Evolutionary conservation across 2,888 invertebrate genomes (phyloP).

Genomic region (Himalopsyche anomala): DNA sequence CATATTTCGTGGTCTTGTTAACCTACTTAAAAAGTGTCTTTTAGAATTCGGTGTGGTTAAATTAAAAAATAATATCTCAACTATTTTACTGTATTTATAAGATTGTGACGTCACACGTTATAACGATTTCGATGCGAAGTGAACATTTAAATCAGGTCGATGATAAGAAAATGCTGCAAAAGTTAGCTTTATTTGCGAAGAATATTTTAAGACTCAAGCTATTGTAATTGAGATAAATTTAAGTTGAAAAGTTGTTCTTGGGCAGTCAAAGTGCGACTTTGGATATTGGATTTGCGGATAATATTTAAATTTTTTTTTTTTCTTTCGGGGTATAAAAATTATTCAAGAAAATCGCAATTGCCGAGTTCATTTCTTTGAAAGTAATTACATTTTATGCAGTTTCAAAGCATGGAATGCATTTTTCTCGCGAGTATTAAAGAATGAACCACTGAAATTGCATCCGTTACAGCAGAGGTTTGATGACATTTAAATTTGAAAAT

Average conservation of each 20-base stretch:
- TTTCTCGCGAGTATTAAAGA: constrained; percentile 4
- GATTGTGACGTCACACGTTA: too few relatives aligned
- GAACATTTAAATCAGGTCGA: neutral
- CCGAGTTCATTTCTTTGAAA: neutral
- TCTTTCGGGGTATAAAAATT: neutral
- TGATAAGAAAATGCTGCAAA: neutral
- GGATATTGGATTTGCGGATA: neutral
- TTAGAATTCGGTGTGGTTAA: too few relatives aligned
- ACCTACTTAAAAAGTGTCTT: too few relatives aligned
- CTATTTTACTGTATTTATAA: too few relatives aligned
- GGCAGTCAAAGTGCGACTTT: neutral
- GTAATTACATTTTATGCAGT: constrained; percentile 18
- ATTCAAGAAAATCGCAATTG: neutral
- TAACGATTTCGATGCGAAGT: too few relatives aligned
- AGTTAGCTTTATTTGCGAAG: neutral
- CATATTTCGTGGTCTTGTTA: too few relatives aligned
- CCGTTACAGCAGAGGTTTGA: constrained; percentile 44
- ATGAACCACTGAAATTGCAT: constrained; percentile 57
- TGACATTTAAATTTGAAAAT: neutral
- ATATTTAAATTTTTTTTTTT: neutral
- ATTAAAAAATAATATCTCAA: too few relatives aligned
- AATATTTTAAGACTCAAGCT: neutral
- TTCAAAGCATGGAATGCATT: neutral
- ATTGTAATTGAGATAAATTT: constrained; percentile 18
- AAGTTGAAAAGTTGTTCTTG: constrained; percentile 4